phyloP scores from a whole-genome alignment of 2,797 vertebrate genomes.

The Mus spretus region DNA sequence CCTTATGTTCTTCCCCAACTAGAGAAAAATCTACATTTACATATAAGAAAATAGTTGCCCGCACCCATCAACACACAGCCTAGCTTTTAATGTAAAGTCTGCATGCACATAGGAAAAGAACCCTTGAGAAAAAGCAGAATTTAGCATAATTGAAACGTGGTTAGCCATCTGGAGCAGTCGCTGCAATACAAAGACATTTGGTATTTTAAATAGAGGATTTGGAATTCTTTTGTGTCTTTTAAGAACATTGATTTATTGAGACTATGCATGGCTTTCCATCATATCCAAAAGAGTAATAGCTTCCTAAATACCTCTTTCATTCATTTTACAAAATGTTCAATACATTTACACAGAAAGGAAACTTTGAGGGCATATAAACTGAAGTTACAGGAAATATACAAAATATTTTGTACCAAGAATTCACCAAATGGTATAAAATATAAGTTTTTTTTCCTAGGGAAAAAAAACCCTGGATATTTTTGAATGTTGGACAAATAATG shows the following conservation, averaged over 20 bases:
- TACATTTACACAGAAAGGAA: constrained; percentile 72
- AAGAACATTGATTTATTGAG: constrained; percentile 89
- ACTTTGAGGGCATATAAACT: constrained; percentile 72
- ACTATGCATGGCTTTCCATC: constrained; percentile 83
- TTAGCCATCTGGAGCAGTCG: constrained; percentile 69
- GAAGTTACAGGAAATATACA: constrained; percentile 74
- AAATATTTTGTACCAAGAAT: constrained; percentile 40
- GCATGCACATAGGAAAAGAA: not conserved
- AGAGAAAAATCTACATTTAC: not conserved
- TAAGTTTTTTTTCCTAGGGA: not conserved
- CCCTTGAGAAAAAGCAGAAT: constrained; percentile 49
- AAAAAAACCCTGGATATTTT: not conserved
- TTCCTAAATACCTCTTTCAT: constrained; percentile 82
- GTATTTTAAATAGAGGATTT: constrained; percentile 80
- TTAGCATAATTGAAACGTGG: constrained; percentile 56
- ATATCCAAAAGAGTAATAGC: constrained; percentile 86
- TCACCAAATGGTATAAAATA: constrained; percentile 55
- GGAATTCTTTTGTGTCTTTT: constrained; percentile 82
- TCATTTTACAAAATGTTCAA: constrained; percentile 78
- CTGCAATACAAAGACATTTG: constrained; percentile 77
- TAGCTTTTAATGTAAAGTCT: constrained; percentile 11
- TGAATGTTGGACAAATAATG: constrained; percentile 17
- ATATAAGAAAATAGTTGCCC: constrained; percentile 28
- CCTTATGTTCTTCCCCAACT: not conserved
- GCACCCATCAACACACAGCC: not conserved